Evolutionary conservation across 2,797 vertebrate genomes (phyloP), one percentile per base, ranked within the genome.

Genomic region (Hippoglossus hippoglossus): DNA sequence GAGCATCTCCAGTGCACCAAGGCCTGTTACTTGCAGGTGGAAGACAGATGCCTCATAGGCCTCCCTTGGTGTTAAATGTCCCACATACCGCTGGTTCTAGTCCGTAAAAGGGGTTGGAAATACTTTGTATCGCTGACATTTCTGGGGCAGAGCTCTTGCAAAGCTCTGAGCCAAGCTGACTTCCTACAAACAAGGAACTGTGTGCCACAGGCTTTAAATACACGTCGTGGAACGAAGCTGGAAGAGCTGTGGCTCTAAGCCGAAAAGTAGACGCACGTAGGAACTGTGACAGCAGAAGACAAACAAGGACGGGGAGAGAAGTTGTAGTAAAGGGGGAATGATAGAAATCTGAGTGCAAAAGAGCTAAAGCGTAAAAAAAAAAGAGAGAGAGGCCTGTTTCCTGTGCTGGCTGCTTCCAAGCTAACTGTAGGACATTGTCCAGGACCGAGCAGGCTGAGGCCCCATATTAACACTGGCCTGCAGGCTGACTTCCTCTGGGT

Each of bases 401-500:
- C 88, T 82, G 86, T 72, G 36, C 75, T 63, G 51, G 75, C 80
- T 82, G 76, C 77, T 80, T 81, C 77, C 79, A 77, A 15, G 58
- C 71, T 57, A 77, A 89, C 88, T 87, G 86, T 60, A 68, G 86
- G 84, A 93, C 84, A 89, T 73, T 91, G 87, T 93, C 83, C 90
- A 92, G 90, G 71, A 81, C 83, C 83, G 76, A 80, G 79, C 21
- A 53, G 72, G 54, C 73, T 55, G 73, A 24, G 84, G 84, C 82
- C 75, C 79, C 76, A 67, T 67, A 26, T 74, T 82, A 83, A 85
- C 84, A 83, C 60, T 9, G 68, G 74, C 76, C 84, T 70, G 77
- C 80, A 85, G 80, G 79, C 81, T 19, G 31, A 89, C 89, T 91
- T 93, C 90, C 87, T 91, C 85, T 82, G 79, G 73, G 64, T 85